Evolutionary conservation across 2,797 vertebrate species (phyloP), one percentile per base, ranked within the genome.

Genomic region (Paedocypris micromegethes): DNA sequence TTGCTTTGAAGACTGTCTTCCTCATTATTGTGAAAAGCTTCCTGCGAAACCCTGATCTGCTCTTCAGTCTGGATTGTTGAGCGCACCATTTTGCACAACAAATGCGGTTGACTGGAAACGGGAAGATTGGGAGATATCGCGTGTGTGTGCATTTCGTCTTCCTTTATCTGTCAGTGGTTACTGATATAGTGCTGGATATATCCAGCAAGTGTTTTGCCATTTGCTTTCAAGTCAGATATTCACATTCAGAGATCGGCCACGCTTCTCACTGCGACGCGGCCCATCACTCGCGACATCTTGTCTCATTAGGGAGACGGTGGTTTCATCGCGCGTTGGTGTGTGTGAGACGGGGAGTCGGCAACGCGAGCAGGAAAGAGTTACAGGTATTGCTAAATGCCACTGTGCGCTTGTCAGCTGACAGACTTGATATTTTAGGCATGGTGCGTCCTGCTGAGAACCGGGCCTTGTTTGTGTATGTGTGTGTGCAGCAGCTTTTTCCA

Each of bases 251-350:
- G 74, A 74, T 73, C 68, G 58, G 54, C 72, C 66, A 69, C 60
- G 60, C 74, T 75, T 72, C 76, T 76, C 9, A 52, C 69, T 43
- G 56, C 72, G 39, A 74, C 63, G 76, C 64, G 63, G 68, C 72
- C 76, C 78, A 76, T 80, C 78, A 80, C 76, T 78, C 67, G 74
- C 70, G 76, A 78, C 78, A 80, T 78, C 76, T 80, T 80, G 78
- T 80, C 78, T 78, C 76, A 80, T 80, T 80, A 80, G 76, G 74
- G 78, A 78, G 78, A 78, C 72, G 74, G 76, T 80, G 76, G 72
- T 76, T 75, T 78, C 67, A 66, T 68, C 64, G 54, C 50, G 53
- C 5, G 52, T 58, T 75, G 75, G 68, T 68, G 60, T 74, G 63
- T 72, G 75, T 45, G 66, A 56, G 66, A 65, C 49, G 49, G 53